Base-by-base conservation (phyloP, 2,113 vertebrate species). In the Rhagologus leucostigma region DNA sequence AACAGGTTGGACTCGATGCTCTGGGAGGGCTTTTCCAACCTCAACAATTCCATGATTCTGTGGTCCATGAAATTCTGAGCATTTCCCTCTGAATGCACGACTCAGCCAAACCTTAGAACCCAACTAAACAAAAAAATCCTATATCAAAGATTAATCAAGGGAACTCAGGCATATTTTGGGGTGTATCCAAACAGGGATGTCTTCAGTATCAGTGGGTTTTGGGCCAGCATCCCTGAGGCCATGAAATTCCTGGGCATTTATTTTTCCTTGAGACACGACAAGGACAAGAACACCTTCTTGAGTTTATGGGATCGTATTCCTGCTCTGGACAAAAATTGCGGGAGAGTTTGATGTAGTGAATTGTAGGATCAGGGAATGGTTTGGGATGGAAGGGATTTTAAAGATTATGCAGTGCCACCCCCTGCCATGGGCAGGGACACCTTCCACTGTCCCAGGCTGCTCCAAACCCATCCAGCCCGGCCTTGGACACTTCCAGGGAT, bases 1-100 rank as follows among this genome's bases (percentile, higher is more conserved):
- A 11, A 11, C 16, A 42, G 21, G 13, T 4, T 13, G 55, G 46
- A 33, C 6, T 53, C 0, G 0, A 3, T 35, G 33, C 7, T 8
- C 55, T 22, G 27, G 39, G n/a, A 20, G 10, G 23, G 10, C 5
- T 78, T 87, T 69, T 46, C 74, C 55, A 33, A 1, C 39, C 41
- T 29, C 41, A 47, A 1, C 7, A 60, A 52, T 52, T 83, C 80
- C 37, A 1, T 3, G 22, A 12, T 29, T 22, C 9, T 46, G 47
- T 11, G 47, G 1, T 39, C 49, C 33, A 9, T 12, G 29, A 46
- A 55, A 32, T 29, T 64, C 46, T 27, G 69, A 85, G 75, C 52
- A 49, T 69, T 89, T 80, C 46, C 32, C 65, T 77, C 6, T 14
- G 44, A 79, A 73, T 3, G 13, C 14, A 6, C 82, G n/a, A 10